Evolutionary conservation across 2,888 invertebrate species (phyloP).

Genomic region (Zaprionus lineosus): DNA sequence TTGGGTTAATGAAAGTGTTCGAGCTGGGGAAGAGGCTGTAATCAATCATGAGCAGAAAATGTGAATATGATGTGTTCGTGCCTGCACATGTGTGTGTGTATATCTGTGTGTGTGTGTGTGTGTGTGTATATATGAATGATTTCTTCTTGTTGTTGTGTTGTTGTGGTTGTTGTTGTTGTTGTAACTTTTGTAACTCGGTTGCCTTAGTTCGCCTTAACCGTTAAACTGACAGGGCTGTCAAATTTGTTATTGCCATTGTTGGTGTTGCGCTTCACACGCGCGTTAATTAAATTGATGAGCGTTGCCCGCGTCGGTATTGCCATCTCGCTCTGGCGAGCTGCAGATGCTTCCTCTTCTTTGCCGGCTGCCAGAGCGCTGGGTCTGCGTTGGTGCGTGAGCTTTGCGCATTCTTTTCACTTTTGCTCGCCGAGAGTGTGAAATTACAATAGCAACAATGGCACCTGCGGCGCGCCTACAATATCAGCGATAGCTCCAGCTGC

Average conservation of each 20-base stretch:
- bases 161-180: conserved; percentile 10
- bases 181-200: conserved; percentile 29
- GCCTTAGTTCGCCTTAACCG: no score
- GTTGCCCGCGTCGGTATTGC: background rate
- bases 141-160: background rate
- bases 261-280: conserved; percentile 55
- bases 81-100: no score
- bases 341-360: conserved; percentile 8
- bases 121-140: background rate
- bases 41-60: no score
- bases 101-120: background rate
- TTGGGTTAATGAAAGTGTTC: no score
- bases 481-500: conserved; percentile 23
- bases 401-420: conserved; percentile 67
- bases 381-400: conserved; percentile 55
- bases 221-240: conserved; percentile 49
- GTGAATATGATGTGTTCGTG: no score
- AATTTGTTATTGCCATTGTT: conserved; percentile 44
- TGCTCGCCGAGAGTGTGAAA: conserved; percentile 59
- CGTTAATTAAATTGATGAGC: conserved; percentile 59
- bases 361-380: conserved; percentile 17
- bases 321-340: background rate
- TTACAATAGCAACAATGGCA: conserved; percentile 63
- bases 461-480: conserved; percentile 52
- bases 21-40: no score